These are phyloP conservation scores for Chelonus insularis DNA, from an alignment of 1,140 invertebrate species.

Conservation along the genomic window DNA sequence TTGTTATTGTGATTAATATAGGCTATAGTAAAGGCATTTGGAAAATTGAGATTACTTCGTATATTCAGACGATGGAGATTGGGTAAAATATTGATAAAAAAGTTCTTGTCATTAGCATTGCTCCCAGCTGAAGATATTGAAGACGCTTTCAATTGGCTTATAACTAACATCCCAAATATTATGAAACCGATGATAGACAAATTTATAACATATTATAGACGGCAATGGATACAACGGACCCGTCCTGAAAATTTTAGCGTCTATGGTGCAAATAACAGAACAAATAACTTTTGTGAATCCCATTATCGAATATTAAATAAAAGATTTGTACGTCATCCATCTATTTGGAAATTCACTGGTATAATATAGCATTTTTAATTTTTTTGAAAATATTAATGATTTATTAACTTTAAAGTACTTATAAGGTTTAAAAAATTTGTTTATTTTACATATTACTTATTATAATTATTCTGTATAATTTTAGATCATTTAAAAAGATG, in stretches of 20 bases:
- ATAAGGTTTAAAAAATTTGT: too few species aligned
- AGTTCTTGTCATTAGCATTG: background rate
- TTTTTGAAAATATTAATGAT: too few species aligned
- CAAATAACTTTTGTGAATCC: background rate
- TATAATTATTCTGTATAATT: too few species aligned
- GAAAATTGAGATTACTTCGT: background rate
- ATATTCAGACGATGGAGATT: background rate
- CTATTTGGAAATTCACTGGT: too few species aligned
- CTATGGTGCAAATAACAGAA: background rate
- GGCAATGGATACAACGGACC: too few species aligned
- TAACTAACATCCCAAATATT: background rate
- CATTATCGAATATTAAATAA: background rate
- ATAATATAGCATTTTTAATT: too few species aligned
- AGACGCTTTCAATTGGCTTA: too few species aligned
- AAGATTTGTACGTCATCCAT: background rate
- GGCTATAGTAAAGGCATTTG: background rate
- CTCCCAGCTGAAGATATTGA: background rate
- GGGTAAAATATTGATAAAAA: background rate
- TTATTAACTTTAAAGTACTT: too few species aligned
- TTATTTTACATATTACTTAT: too few species aligned
- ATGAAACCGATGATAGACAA: background rate
- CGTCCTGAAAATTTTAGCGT: background rate
- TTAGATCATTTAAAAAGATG: too few species aligned
- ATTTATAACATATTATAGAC: too few species aligned
- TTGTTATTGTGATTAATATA: background rate